Conservation (phyloP, 2,113 vertebrate species). For the Aspidoscelis tigris region DNA sequence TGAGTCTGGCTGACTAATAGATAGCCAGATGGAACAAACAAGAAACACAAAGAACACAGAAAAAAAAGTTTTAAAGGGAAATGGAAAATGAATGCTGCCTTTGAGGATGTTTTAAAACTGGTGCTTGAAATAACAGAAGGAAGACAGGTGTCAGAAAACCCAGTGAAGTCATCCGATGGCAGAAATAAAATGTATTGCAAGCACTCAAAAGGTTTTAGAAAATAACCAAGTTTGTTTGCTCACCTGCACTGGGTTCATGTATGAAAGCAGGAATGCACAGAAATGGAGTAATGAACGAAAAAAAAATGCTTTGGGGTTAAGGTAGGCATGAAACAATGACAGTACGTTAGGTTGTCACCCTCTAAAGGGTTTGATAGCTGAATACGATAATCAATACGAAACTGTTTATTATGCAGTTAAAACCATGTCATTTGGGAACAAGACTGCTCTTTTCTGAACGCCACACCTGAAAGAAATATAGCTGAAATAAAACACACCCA, state of each 20-base stretch:
- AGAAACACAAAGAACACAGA: background rate
- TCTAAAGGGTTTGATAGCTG: constrained; percentile 51
- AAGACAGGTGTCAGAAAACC: background rate
- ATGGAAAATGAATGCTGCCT: background rate
- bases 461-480: constrained; percentile 29
- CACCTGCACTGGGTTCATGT: background rate
- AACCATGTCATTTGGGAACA: constrained; percentile 53
- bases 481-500: constrained; percentile 57
- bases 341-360: constrained; percentile 37
- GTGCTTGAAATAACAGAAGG: background rate
- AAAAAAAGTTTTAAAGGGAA: background rate
- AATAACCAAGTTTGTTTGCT: background rate
- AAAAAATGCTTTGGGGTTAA: constrained; percentile 42
- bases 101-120: background rate
- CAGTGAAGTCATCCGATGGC: background rate
- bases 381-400: constrained; percentile 55
- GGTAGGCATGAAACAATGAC: constrained; percentile 30
- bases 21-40: background rate
- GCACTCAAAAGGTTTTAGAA: background rate
- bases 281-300: background rate
- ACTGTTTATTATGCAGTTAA: constrained; percentile 65
- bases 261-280: background rate
- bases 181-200: background rate
- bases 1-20: background rate
- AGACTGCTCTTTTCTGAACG: constrained; percentile 57